Evolutionary conservation across 1,140 invertebrate species (phyloP).

Genomic region (Megalonaias nervosa): DNA sequence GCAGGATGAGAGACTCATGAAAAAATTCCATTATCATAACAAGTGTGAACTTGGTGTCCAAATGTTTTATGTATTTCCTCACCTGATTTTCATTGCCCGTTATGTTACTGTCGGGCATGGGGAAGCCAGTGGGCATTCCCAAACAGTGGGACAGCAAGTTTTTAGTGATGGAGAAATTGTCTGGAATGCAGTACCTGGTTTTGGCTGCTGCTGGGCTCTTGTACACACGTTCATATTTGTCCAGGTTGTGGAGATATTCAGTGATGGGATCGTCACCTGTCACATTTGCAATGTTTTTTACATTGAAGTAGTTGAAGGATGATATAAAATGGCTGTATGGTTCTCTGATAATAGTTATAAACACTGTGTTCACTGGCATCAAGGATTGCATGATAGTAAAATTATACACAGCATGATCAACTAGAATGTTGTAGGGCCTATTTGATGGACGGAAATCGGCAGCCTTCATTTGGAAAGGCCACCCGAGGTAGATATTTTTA

Average conservation of each 20-base stretch:
- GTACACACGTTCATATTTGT: constrained; percentile 55
- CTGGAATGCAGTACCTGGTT: constrained; percentile 52
- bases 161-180: constrained; percentile 56
- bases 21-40: constrained; percentile 76
- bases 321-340: constrained; percentile 60
- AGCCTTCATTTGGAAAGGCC: constrained; percentile 50
- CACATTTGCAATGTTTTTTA: constrained; percentile 40
- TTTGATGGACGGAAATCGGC: constrained; percentile 45
- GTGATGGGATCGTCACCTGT: constrained; percentile 33
- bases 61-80: constrained; percentile 36
- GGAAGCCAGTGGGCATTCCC: constrained; percentile 59
- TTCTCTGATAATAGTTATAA: constrained; percentile 59
- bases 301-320: constrained; percentile 57
- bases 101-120: constrained; percentile 39
- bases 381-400: constrained; percentile 48
- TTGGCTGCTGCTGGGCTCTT: constrained; percentile 25
- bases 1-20: constrained; percentile 74
- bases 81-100: constrained; percentile 19
- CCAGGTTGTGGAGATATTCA: constrained; percentile 54
- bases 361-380: constrained; percentile 53
- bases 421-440: constrained; percentile 53
- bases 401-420: constrained; percentile 62
- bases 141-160: constrained; percentile 58
- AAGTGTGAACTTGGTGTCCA: constrained; percentile 68
- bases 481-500: constrained; percentile 51